A percentile compares a stretch with the other conserved stretches of the same genome.
Conservation (phyloP, 2,113 vertebrate species). For the Psettodes erumei region DNA sequence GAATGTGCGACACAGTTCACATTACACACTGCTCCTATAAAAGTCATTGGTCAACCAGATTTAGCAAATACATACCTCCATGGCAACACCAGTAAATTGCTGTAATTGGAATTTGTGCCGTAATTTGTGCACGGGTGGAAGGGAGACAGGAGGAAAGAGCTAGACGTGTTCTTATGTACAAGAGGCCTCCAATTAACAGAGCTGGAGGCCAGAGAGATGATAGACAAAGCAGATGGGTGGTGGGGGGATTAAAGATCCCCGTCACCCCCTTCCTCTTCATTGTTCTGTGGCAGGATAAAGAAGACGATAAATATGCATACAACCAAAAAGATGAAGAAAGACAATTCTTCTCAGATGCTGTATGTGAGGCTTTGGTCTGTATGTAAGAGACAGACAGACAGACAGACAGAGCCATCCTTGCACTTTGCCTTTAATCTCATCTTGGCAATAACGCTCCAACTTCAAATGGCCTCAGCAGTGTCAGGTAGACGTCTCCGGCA, state of each 20-base stretch:
- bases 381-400: conserved; percentile 14
- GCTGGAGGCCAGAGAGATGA: conserved; percentile 12
- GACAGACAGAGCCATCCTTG: conserved; percentile 43
- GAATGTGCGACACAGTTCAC: neutral
- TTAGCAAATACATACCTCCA: conserved; percentile 1
- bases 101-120: conserved; percentile 12
- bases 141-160: neutral
- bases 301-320: conserved; percentile 58
- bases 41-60: neutral
- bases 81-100: conserved; percentile 20
- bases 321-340: conserved; percentile 48
- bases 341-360: conserved; percentile 21
- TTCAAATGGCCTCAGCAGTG: conserved; percentile 67
- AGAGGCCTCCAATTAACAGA: conserved; percentile 37
- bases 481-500: conserved; percentile 60
- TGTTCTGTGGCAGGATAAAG: conserved; percentile 44
- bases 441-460: conserved; percentile 56
- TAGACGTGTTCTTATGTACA: conserved; percentile 13
- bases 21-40: neutral
- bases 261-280: conserved; percentile 46
- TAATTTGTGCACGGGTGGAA: conserved; percentile 15
- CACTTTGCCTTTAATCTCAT: conserved; percentile 65
- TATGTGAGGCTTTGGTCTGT: conserved; percentile 10
- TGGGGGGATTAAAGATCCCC: conserved; percentile 40
- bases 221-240: conserved; percentile 7